Conservation (phyloP, 2,888 invertebrate species). For the Silvanus unidentatus region DNA sequence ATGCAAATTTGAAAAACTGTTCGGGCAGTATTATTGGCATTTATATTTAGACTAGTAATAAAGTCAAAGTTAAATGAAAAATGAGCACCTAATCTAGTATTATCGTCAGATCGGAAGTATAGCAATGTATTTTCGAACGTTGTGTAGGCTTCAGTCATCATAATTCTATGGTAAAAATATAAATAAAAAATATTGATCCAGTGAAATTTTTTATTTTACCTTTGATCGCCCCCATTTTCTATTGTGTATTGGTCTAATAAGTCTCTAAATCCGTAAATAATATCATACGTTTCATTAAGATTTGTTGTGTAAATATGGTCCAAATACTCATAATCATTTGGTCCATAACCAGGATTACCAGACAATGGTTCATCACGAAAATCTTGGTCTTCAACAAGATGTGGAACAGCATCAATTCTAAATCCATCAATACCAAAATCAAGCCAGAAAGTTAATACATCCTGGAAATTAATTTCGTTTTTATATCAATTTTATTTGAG, state of each 20-base stretch:
- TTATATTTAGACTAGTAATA: constrained; percentile 58
- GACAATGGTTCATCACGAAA: constrained; percentile 46
- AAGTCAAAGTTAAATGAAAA: constrained; percentile 75
- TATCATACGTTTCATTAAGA: constrained; percentile 55
- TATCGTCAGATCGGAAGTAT: constrained; percentile 57
- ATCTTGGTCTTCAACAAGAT: constrained; percentile 43
- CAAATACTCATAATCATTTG: constrained; percentile 55
- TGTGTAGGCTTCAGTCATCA: constrained; percentile 73
- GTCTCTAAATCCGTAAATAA: constrained; percentile 61
- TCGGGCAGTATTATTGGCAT: no score
- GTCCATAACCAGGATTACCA: constrained; percentile 32
- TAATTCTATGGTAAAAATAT: no score
- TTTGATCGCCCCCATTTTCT: constrained; percentile 37
- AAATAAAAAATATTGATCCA: no score
- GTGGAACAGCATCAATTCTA: constrained; percentile 68
- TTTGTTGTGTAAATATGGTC: constrained; percentile 57
- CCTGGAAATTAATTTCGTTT: no score
- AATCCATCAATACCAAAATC: constrained; percentile 82
- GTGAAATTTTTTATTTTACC: no score
- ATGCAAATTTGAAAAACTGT: no score
- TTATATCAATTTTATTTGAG: no score
- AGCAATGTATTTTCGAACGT: constrained; percentile 54
- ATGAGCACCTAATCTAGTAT: constrained; percentile 54
- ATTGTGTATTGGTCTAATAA: constrained; percentile 53
- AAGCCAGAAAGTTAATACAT: constrained; percentile 71